Percentiles rank a stretch among this genome's conserved stretches.
Evolutionary conservation across 2,888 invertebrate species (phyloP).

Genomic region (Pasiphila rectangulata): DNA sequence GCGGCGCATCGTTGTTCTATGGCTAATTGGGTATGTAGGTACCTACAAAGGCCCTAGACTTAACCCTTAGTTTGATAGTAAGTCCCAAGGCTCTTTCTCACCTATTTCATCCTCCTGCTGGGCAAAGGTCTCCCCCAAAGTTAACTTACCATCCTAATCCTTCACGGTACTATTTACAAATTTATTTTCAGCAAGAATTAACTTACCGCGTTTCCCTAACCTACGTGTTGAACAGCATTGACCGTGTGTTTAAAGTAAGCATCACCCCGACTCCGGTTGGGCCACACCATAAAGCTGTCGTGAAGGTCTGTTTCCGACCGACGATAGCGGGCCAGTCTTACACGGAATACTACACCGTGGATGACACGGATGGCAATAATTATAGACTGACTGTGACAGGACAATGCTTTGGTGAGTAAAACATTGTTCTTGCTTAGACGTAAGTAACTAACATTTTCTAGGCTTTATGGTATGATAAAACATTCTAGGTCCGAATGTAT

Average conservation of each 20-base stretch:
- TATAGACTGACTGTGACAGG: constrained; percentile 63
- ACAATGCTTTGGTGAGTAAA: constrained; percentile 61
- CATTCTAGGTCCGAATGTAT: constrained; percentile 58
- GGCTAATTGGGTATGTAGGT: too few relatives aligned
- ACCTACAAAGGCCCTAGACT: too few relatives aligned
- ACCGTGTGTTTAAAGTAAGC: constrained; percentile 60
- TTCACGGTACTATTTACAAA: constrained; percentile 2
- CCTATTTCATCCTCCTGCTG: too few relatives aligned
- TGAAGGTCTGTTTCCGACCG: constrained; percentile 58
- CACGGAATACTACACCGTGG: constrained; percentile 67
- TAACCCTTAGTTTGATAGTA: too few relatives aligned
- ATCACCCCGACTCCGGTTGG: constrained; percentile 51
- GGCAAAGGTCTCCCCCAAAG: too few relatives aligned
- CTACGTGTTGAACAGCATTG: constrained; percentile 62
- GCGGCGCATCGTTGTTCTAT: too few relatives aligned
- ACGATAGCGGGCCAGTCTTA: constrained; percentile 60
- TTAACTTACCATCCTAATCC: too few relatives aligned
- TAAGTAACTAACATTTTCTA: not conserved
- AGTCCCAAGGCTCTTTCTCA: too few relatives aligned
- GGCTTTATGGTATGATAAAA: too few relatives aligned
- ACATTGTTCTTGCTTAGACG: not conserved
- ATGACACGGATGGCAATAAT: constrained; percentile 56
- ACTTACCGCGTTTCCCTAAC: constrained; percentile 60
- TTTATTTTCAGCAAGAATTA: constrained; percentile 47
- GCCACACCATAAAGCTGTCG: constrained; percentile 48